Percentiles rank a stretch among this genome's conserved stretches.
Evolutionary conservation across 2,888 invertebrate species (phyloP).

Genomic region (Machimus rusticus): DNA sequence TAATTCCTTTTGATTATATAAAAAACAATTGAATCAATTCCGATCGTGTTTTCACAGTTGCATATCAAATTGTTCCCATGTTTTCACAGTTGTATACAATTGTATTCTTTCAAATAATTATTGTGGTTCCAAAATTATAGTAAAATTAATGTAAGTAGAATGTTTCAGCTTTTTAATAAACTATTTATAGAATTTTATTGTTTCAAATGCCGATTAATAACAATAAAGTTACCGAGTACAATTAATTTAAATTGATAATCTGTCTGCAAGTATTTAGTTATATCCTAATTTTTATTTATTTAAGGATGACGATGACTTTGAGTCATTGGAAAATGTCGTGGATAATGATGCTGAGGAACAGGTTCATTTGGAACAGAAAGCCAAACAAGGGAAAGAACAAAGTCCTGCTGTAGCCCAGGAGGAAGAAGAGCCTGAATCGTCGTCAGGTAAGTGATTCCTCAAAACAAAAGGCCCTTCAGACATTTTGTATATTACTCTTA

Average conservation of each 20-base stretch:
- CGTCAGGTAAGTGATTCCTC: conserved; percentile 51
- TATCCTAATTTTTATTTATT: neutral
- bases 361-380: conserved; percentile 54
- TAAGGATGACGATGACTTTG: conserved; percentile 58
- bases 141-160: neutral
- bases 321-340: conserved; percentile 58
- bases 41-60: neutral
- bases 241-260: neutral
- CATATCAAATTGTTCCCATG: neutral
- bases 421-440: conserved; percentile 51
- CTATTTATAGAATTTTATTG: neutral
- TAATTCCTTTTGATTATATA: neutral
- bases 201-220: neutral
- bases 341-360: conserved; percentile 60
- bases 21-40: neutral
- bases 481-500: neutral
- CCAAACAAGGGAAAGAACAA: conserved; percentile 54
- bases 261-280: neutral
- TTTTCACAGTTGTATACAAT: neutral
- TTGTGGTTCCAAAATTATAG: no score
- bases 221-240: neutral
- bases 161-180: neutral
- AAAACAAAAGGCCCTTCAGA: neutral
- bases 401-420: conserved; percentile 50
- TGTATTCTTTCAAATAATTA: no score